Evolutionary conservation across 2,113 vertebrate genomes (phyloP).

Genomic region (Grallaria varia): DNA sequence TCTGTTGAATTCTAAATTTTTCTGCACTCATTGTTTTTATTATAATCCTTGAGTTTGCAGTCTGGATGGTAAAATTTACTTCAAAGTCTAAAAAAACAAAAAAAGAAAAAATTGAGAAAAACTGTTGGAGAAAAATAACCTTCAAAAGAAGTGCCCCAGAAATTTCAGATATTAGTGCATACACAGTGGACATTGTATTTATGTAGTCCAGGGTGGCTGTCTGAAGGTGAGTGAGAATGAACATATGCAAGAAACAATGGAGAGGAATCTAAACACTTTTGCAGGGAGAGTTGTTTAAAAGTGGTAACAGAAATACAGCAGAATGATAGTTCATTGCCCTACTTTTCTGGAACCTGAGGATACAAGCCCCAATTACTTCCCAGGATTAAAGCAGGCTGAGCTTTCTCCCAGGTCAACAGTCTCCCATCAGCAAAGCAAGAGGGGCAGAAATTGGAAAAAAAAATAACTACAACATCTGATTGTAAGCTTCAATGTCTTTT

Average conservation of each 20-base stretch:
- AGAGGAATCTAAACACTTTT: not conserved
- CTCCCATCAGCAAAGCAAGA: not conserved
- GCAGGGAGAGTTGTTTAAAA: not conserved
- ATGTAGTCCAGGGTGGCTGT: not conserved
- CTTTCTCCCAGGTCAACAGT: not conserved
- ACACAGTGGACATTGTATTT: not conserved
- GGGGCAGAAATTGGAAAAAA: not conserved
- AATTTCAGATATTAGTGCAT: not conserved
- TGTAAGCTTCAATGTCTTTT: not conserved
- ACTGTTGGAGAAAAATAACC: not conserved
- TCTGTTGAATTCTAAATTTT: not conserved
- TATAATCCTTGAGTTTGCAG: not conserved
- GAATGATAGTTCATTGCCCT: not conserved
- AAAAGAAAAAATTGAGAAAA: not conserved
- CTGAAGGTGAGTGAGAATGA: not conserved
- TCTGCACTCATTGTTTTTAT: not conserved
- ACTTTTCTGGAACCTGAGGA: not conserved
- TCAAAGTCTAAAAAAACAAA: not conserved
- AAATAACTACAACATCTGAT: not conserved
- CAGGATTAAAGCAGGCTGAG: not conserved
- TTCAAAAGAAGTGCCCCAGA: not conserved
- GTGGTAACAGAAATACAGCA: not conserved
- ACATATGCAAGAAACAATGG: not conserved
- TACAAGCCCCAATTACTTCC: not conserved
- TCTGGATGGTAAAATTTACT: not conserved